These are phyloP conservation scores for Papilio aristodemus DNA, from an alignment of 1,140 invertebrate species.

Conservation along the genomic window DNA sequence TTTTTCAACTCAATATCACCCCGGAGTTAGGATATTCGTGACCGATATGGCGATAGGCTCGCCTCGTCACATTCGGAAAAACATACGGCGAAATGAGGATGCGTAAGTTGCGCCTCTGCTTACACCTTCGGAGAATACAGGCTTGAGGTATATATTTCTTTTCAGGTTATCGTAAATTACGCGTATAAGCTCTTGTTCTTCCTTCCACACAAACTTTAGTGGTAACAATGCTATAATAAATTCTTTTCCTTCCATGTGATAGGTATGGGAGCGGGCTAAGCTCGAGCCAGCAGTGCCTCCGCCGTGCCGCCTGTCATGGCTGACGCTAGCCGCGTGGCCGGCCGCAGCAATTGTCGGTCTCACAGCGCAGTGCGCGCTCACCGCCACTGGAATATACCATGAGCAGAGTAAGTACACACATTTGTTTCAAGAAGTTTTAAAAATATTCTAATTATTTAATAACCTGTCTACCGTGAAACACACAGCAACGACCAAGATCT, in stretches of 20 bases:
- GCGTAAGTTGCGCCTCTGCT: too few relatives aligned
- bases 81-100: too few relatives aligned
- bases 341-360: slow-evolving; percentile 85
- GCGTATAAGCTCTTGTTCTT: neutral
- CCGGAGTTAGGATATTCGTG: too few relatives aligned
- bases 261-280: slow-evolving; percentile 78
- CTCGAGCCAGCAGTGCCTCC: slow-evolving; percentile 78
- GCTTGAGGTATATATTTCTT: too few relatives aligned
- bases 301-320: slow-evolving; percentile 89
- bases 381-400: slow-evolving; percentile 86
- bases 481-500: too few relatives aligned
- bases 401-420: slow-evolving; percentile 77
- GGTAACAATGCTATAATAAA: neutral
- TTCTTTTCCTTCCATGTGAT: slow-evolving; percentile 30
- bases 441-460: neutral
- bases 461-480: too few relatives aligned
- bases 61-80: too few relatives aligned
- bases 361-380: slow-evolving; percentile 85
- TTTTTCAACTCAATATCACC: too few relatives aligned
- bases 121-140: too few relatives aligned
- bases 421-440: too few relatives aligned
- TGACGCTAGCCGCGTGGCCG: slow-evolving; percentile 88
- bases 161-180: too few relatives aligned
- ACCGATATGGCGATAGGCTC: too few relatives aligned
- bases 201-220: neutral